phyloP scores from a whole-genome alignment of 2,797 vertebrate genomes.

The Tapera naevia region DNA sequence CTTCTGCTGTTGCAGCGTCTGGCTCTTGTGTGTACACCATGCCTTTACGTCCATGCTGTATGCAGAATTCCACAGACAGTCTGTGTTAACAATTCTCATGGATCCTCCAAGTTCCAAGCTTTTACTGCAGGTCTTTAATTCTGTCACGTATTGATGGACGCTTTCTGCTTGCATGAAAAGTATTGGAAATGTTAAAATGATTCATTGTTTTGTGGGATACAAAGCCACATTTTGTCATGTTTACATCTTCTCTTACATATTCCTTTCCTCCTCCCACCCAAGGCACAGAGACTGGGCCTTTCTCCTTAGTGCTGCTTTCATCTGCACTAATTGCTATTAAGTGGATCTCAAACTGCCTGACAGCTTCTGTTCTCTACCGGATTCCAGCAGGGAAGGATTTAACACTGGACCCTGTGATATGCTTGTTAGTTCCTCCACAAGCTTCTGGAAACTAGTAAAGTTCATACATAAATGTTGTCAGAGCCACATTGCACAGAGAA shows the following conservation, averaged over 20 bases:
- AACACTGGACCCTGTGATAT: conserved; percentile 30
- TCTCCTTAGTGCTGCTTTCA: conserved; percentile 22
- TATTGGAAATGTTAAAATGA: conserved; percentile 31
- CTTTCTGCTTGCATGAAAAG: conserved; percentile 20
- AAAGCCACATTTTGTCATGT: conserved; percentile 18
- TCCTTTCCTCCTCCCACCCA: conserved; percentile 14
- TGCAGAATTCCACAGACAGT: neutral
- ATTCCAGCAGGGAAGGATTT: conserved; percentile 51
- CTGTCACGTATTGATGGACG: conserved; percentile 31
- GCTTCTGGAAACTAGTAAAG: conserved; percentile 34
- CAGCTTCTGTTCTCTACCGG: conserved; percentile 46
- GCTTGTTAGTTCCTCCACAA: conserved; percentile 40
- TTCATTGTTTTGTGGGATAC: conserved; percentile 27
- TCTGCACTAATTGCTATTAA: conserved; percentile 58
- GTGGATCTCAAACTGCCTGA: conserved; percentile 58
- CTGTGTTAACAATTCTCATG: neutral
- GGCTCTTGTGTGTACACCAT: neutral
- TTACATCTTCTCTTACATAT: conserved; percentile 13
- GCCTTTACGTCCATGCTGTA: neutral
- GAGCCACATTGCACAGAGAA: neutral
- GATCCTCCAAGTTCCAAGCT: neutral
- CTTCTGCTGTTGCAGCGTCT: neutral
- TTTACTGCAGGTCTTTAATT: conserved; percentile 28
- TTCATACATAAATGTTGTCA: conserved; percentile 11
- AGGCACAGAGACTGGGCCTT: conserved; percentile 7